Conservation (phyloP, 2,113 vertebrate genomes). For the Tamias sibiricus region DNA sequence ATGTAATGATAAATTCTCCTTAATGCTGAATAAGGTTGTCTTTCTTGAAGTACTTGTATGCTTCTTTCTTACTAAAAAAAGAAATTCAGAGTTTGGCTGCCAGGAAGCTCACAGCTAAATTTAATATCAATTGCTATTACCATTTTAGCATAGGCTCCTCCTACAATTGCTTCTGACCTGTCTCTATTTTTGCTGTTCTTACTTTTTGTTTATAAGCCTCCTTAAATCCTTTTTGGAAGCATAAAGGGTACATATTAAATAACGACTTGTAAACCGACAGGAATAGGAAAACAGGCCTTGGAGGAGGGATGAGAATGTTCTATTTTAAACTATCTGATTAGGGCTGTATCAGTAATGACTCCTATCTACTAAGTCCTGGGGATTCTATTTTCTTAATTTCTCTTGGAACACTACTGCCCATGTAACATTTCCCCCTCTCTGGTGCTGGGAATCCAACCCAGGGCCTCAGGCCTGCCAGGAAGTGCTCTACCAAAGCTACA, state of each 20-base stretch:
- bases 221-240: constrained; percentile 73
- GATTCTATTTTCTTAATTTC: constrained; percentile 24
- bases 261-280: constrained; percentile 76
- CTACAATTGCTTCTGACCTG: constrained; percentile 61
- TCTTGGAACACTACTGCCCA: neutral
- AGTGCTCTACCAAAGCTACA: too few species aligned
- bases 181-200: constrained; percentile 75
- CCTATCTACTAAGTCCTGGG: neutral
- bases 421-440: neutral
- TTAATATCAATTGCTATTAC: constrained; percentile 56
- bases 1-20: constrained; percentile 25
- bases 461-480: neutral
- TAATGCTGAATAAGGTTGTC: neutral
- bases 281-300: constrained; percentile 72
- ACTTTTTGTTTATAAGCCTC: constrained; percentile 74
- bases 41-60: constrained; percentile 4
- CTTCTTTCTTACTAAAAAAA: constrained; percentile 21
- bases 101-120: constrained; percentile 45
- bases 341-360: neutral
- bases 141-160: constrained; percentile 53
- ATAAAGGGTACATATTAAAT: constrained; percentile 75
- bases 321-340: constrained; percentile 77
- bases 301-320: constrained; percentile 65
- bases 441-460: neutral
- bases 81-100: constrained; percentile 44